Conservation (phyloP, 1,140 invertebrate genomes). For the Hestina assimilis region DNA sequence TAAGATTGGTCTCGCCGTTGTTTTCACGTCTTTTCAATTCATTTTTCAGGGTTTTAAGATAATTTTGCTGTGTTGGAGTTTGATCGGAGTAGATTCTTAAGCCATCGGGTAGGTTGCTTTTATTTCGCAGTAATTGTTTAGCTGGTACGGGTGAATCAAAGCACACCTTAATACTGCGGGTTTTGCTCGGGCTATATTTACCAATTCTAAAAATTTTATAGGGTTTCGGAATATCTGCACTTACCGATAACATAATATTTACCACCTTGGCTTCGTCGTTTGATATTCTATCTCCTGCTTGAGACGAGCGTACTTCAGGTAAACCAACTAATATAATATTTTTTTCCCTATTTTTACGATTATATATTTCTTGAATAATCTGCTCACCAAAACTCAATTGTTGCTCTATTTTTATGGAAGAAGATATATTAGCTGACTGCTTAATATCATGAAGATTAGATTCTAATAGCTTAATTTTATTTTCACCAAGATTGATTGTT, state of each 20-base stretch:
- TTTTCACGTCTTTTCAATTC: background rate
- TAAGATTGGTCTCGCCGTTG: constrained; percentile 12
- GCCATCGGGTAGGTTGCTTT: constrained; percentile 6
- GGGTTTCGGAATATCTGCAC: constrained; percentile 15
- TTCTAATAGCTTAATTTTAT: constrained; percentile 20
- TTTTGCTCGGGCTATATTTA: constrained; percentile 8
- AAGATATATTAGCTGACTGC: background rate
- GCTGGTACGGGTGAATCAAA: background rate
- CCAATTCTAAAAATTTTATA: constrained; percentile 6
- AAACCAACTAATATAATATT: constrained; percentile 15
- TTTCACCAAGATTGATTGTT: constrained; percentile 7
- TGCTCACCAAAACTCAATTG: constrained; percentile 5
- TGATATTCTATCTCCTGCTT: background rate
- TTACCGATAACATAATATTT: constrained; percentile 9
- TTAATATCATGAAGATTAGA: constrained; percentile 5
- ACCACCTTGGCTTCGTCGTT: constrained; percentile 13
- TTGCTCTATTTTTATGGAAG: background rate
- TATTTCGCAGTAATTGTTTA: constrained; percentile 11
- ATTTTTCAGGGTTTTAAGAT: constrained; percentile 1
- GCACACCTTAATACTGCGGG: constrained; percentile 10
- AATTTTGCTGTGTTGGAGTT: constrained; percentile 18
- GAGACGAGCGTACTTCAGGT: constrained; percentile 5
- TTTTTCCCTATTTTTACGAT: constrained; percentile 23
- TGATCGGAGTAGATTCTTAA: constrained; percentile 13
- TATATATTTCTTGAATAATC: constrained; percentile 16